phyloP scores from a whole-genome alignment of 1,140 invertebrate genomes.

The Euura saliciscinereae region DNA sequence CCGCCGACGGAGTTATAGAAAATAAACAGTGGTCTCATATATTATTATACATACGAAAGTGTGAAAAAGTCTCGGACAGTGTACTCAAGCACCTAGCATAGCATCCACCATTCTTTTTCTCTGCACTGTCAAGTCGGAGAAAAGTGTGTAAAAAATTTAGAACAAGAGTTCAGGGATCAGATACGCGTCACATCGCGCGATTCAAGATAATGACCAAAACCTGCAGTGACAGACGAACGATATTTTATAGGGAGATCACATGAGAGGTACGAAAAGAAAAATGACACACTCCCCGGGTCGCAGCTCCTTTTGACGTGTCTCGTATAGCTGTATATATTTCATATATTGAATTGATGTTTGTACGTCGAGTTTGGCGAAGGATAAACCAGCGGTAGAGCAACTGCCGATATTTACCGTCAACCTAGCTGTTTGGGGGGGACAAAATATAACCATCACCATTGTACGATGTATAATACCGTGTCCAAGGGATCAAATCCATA shows the following conservation, averaged over 20 bases:
- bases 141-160: background rate
- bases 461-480: slow-evolving; percentile 38
- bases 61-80: background rate
- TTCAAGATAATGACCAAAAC: slow-evolving; percentile 17
- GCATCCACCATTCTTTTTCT: no score
- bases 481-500: slow-evolving; percentile 46
- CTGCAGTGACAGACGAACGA: slow-evolving; percentile 57
- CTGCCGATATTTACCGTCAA: background rate
- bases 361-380: slow-evolving; percentile 51
- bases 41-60: background rate
- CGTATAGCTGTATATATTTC: slow-evolving; percentile 56
- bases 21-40: slow-evolving; percentile 1
- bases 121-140: no score
- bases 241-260: slow-evolving; percentile 59
- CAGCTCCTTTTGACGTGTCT: slow-evolving; percentile 62
- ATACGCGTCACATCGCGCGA: background rate
- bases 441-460: slow-evolving; percentile 35
- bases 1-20: slow-evolving; percentile 1
- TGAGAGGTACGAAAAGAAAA: slow-evolving; percentile 55
- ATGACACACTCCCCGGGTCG: slow-evolving; percentile 48
- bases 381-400: slow-evolving; percentile 33
- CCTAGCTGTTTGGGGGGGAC: slow-evolving; percentile 21
- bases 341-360: slow-evolving; percentile 61
- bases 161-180: background rate
- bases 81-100: slow-evolving; percentile 4